A percentile compares a stretch with the other conserved stretches of the same genome.
phyloP scores from a whole-genome alignment of 2,113 vertebrate species.

The Rhinopomastus cyanomelas region DNA sequence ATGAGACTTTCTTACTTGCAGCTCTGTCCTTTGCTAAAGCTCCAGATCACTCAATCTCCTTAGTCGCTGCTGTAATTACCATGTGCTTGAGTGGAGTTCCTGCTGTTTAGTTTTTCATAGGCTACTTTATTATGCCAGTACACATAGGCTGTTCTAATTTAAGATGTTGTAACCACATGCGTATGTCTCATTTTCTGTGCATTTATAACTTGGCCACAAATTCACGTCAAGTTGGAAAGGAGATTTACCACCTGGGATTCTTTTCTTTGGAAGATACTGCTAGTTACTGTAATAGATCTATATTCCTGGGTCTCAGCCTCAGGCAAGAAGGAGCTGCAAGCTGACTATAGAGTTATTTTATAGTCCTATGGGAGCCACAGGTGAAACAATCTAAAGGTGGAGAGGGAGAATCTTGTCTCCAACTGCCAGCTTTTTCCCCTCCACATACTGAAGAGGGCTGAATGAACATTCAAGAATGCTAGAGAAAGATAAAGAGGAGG shows the following conservation, averaged over 20 bases:
- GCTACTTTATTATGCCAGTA: conserved; percentile 24
- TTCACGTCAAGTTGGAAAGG: not conserved
- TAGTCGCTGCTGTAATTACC: conserved; percentile 13
- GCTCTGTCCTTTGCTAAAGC: not conserved
- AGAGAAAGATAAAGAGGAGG: not conserved
- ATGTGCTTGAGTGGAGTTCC: not conserved
- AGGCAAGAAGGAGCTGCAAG: not conserved
- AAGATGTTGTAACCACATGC: not conserved
- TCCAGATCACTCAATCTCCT: not conserved
- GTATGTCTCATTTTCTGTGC: conserved; percentile 5
- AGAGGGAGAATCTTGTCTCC: not conserved
- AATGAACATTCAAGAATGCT: not conserved
- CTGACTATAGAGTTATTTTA: not conserved
- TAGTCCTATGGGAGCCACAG: not conserved
- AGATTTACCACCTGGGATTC: conserved; percentile 35
- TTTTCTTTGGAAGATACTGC: not conserved
- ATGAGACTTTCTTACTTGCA: not conserved
- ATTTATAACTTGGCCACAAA: conserved; percentile 21
- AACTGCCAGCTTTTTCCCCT: not conserved
- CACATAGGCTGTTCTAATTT: not conserved
- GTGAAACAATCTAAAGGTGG: not conserved
- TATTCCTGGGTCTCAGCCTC: not conserved
- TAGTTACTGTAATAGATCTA: not conserved
- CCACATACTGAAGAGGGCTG: not conserved
- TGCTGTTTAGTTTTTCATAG: not conserved